Base-by-base conservation (phyloP, 2,888 invertebrate genomes). In the Strigamia transsilvanica region DNA sequence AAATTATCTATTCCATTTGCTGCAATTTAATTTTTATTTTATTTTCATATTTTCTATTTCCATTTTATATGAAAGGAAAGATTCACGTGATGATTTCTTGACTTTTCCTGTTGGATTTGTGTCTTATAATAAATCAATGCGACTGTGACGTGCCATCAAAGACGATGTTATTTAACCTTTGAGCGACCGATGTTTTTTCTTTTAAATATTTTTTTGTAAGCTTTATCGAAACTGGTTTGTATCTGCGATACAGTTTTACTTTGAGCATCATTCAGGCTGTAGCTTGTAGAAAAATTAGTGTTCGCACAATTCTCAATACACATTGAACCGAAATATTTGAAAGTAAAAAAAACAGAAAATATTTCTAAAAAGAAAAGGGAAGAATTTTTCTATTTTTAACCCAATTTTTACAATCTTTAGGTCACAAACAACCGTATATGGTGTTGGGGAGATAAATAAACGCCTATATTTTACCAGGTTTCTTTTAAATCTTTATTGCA, bases 331-430 rank as follows among this genome's bases (percentile, higher is more conserved):
- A 56, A 56, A 56, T 4, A 51, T 4, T 51, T 6, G 51, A 9
- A n/a, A 51, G 15, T n/a, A 18, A 56, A 56, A 56, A 21, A 56
- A 21, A 56, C 4, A 15, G 2, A 15, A 56, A 18, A 18, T 18
- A 38, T 38, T 38, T 38, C 0, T 38, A 10, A 9, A 56, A 56
- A 51, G 7, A 56, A 56, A n/a, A n/a, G n/a, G 18, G 46, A 46
- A 46, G 38, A 38, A n/a, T 46, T 46, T 42, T 56, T 56, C 56
- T 56, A 56, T 56, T 56, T 56, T 56, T 56, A 56, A 56, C 56
- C 18, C 21, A 56, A 56, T 56, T 56, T n/a, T 56, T 18, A 9
- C 56, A 21, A 18, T 56, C 56, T 56, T 9, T 56, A 18, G 56
- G 56, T 56, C 56, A 56, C 56, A 56, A 56, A 56, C 56, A 56